phyloP scores from a whole-genome alignment of 64 coral and sea anemone genomes.

The Pachyseris speciosa region DNA sequence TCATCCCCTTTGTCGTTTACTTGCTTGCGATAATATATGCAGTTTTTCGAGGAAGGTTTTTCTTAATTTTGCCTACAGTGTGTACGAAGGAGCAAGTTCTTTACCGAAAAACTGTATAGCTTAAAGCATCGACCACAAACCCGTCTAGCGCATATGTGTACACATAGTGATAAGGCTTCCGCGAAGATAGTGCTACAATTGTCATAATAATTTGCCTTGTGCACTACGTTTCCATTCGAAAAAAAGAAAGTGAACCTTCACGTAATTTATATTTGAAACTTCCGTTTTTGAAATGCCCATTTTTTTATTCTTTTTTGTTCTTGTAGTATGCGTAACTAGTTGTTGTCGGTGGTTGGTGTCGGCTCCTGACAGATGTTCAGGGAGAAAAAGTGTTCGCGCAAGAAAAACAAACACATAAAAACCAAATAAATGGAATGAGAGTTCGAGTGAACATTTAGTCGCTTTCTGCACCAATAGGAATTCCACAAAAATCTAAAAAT shows the following conservation, averaged over 20 bases:
- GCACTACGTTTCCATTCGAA: not conserved
- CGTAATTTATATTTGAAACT: not conserved
- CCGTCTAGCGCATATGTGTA: too few species aligned
- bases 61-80: too few species aligned
- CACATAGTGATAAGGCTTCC: not conserved
- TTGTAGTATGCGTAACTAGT: not conserved
- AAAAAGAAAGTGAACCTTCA: too few species aligned
- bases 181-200: too few species aligned
- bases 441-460: not conserved
- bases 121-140: too few species aligned
- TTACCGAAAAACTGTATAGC: too few species aligned
- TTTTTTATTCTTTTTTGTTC: not conserved
- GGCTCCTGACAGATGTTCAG: constrained; percentile 24
- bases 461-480: constrained; percentile 18
- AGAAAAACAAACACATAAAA: not conserved
- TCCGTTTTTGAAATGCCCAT: not conserved
- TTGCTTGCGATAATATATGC: not conserved
- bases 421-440: constrained; percentile 19
- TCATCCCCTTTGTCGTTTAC: not conserved
- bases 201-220: not conserved
- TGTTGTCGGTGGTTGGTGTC: not conserved
- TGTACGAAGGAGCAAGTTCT: too few species aligned
- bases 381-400: not conserved
- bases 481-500: constrained; percentile 19
- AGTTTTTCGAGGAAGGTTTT: not conserved